Evolutionary conservation across 2,113 vertebrate species (phyloP).

Genomic region (Cygnus buccinator): DNA sequence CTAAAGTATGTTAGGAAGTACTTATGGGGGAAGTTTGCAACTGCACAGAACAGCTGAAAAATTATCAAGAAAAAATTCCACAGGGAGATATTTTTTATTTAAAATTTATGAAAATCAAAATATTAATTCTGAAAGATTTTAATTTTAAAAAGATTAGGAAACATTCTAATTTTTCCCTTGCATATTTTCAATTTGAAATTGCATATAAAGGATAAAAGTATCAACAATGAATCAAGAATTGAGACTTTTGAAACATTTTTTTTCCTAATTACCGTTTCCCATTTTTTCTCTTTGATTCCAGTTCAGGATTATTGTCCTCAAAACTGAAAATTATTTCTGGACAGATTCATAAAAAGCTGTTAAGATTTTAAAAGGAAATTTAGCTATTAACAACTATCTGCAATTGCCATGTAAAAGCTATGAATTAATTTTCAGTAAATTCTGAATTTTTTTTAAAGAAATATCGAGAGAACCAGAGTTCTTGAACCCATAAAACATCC

Average conservation of each 20-base stretch:
- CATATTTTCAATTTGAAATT: neutral
- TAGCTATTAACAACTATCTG: neutral
- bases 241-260: neutral
- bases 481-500: neutral
- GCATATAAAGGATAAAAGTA: neutral
- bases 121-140: neutral
- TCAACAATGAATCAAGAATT: neutral
- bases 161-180: neutral
- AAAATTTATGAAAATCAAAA: neutral
- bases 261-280: neutral
- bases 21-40: neutral
- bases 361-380: neutral
- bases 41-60: neutral
- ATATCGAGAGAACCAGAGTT: rapidly evolving
- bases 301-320: neutral
- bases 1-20: neutral
- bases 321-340: neutral
- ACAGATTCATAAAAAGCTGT: neutral
- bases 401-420: neutral
- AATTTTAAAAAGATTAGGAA: neutral
- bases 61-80: neutral
- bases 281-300: neutral
- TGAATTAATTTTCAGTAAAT: neutral
- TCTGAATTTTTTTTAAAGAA: neutral
- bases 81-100: neutral